Evolutionary conservation across 2,797 vertebrate species (phyloP).

Genomic region (Lepilemur septentrionalis): DNA sequence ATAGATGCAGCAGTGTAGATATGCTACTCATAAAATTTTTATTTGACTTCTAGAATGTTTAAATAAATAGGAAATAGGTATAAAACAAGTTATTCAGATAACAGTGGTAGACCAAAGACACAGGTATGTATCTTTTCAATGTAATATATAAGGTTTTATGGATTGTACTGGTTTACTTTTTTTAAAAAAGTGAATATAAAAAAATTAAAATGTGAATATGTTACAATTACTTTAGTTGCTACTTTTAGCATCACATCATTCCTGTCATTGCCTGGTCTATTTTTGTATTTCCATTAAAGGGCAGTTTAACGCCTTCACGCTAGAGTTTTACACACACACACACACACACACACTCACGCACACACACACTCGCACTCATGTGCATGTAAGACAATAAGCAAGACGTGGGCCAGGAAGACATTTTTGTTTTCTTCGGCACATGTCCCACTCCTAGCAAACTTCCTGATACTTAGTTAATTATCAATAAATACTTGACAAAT

Average conservation of each 20-base stretch:
- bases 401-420: neutral
- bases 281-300: neutral
- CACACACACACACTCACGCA: neutral
- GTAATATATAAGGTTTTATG: neutral
- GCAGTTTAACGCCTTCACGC: neutral
- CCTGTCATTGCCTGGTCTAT: neutral
- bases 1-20: neutral
- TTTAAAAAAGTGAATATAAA: neutral
- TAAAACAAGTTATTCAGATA: neutral
- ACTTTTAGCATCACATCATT: neutral
- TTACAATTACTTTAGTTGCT: neutral
- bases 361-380: neutral
- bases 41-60: constrained; percentile 25
- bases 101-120: neutral
- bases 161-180: neutral
- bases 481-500: neutral
- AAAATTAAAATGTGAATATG: neutral
- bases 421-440: neutral
- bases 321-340: neutral
- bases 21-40: neutral
- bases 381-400: neutral
- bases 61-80: neutral
- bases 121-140: neutral
- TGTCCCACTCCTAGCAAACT: neutral
- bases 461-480: neutral